Base-by-base conservation (phyloP, 1,140 invertebrate species). In the Atta texana region DNA sequence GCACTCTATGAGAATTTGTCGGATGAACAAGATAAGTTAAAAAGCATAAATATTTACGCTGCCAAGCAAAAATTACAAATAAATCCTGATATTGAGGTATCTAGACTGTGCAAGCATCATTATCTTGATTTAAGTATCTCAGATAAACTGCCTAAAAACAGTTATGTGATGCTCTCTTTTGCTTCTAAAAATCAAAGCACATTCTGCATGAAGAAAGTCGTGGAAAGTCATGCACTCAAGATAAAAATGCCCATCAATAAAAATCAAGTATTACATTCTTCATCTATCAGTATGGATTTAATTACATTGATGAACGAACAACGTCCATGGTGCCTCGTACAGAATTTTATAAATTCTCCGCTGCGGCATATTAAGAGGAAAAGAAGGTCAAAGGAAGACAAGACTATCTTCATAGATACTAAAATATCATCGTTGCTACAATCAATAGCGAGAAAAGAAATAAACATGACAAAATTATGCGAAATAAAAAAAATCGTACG, bases 321-420 rank as follows among this genome's bases (percentile, higher is more conserved):
- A 0, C 76, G 88, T 24, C 86, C 93, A 44, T 95, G 94, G 94
- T 95, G 92, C 34, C 69, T 95, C 0, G 91, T 94, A 64, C 92
- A 85, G 21, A 84, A 95, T 90, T 94, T 92, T 81, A 21, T 93
- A 21, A 89, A 87, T 31, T 88, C 91, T 87, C 82, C 92, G 24
- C 8, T 59, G 7, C 14, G 69, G 0, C 87, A 85, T 2, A 86
- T 80, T 12, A 90, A 80, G 81, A 91, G 71, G 14, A 89, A 87
- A 64, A 80, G 85, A 12, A 31, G 66, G 8, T 53, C 87, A 7
- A 61, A 69, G 34, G 53, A 59, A 74, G 49, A 78, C 6, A 68
- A 84, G 21, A 57, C 18, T n/a, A 44, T 16, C 3, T 85, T 68
- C 3, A 84, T 84, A 84, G 3, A 63, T 5, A 14, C 80, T 63